These are phyloP conservation scores for Lagodon rhomboides DNA, from an alignment of 2,797 vertebrate species.

Conservation along the genomic window DNA sequence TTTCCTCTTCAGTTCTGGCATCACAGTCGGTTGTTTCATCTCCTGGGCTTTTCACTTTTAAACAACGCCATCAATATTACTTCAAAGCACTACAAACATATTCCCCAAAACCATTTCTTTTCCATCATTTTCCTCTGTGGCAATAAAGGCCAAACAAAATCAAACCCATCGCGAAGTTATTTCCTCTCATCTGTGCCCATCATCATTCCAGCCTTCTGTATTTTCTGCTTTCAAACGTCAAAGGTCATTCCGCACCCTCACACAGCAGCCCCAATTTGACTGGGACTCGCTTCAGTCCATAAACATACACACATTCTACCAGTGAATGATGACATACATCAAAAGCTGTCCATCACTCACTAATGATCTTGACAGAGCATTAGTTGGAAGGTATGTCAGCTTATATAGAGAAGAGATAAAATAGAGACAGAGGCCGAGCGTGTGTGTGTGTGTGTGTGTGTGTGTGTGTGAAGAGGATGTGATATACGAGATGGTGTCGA, in stretches of 20 bases:
- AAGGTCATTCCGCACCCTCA: constrained; percentile 61
- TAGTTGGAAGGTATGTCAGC: constrained; percentile 65
- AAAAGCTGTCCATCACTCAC: constrained; percentile 74
- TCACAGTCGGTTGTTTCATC: constrained; percentile 39
- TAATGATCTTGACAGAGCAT: constrained; percentile 73
- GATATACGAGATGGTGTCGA: constrained; percentile 81
- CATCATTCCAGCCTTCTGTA: constrained; percentile 63
- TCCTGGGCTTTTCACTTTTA: constrained; percentile 38
- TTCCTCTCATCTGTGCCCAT: constrained; percentile 75
- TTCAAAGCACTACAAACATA: constrained; percentile 71
- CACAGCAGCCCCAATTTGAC: constrained; percentile 54
- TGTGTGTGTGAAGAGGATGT: constrained; percentile 73
- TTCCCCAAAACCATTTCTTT: constrained; percentile 42
- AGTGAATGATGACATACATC: constrained; percentile 67
- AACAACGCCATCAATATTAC: constrained; percentile 58
- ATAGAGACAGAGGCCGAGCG: constrained; percentile 47
- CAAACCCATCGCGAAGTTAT: constrained; percentile 58
- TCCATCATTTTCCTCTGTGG: constrained; percentile 47
- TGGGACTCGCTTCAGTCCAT: constrained; percentile 46
- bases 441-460: too few species aligned
- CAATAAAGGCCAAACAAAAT: constrained; percentile 62
- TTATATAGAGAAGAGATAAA: constrained; percentile 61
- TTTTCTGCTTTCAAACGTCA: constrained; percentile 68
- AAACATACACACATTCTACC: constrained; percentile 54
- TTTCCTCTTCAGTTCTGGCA: constrained; percentile 31